Base-by-base conservation (phyloP, 2,797 vertebrate genomes). In the Glossophaga mutica region DNA sequence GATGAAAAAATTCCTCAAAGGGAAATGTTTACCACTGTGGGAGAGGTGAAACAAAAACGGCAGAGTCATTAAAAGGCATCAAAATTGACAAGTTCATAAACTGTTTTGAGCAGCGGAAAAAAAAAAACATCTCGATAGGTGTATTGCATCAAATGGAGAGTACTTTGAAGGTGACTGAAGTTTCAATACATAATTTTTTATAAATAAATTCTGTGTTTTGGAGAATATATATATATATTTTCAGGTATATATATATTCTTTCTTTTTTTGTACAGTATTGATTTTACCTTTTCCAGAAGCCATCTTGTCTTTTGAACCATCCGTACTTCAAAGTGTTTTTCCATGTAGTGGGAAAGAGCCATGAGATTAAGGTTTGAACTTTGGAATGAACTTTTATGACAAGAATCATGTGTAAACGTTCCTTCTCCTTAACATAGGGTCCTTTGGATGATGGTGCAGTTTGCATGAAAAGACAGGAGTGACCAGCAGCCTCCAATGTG, bases 231-330 rank as follows among this genome's bases (percentile, higher is more conserved):
- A 62, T 62, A 32, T 62, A 55, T 55, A 18, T 21, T 52, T 52
- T 21, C 18, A 6, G 9, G 8, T 57, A 57, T 32, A 24, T 24
- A 7, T 34, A 1, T 14, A 2, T 22, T 21, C 48, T 34, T 24
- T 82, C 9, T 24, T 29, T 24, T 57, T 57, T 57, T 34, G 7
- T n/a, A 48, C 94, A 97, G 88, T 96, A 97, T 97, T 55, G 90
- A 97, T 96, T 98, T 96, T 97, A 84, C 84, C 90, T 98, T 97
- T 98, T 95, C 97, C 62, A 97, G 70, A 98, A 94, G 89, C 86
- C 95, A 94, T 98, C 96, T 84, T 84, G 34, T 89, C 68, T 97
- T 98, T 97, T 96, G 96, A 97, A 94, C 81, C n/a, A 84, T 98
- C 78, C 76, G 3, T 81, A 93, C 90, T 94, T 98, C 90, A 73